Evolutionary conservation across 2,888 invertebrate genomes (phyloP), one percentile per base, ranked within the genome.

Genomic region (Cacoxenus indagator): DNA sequence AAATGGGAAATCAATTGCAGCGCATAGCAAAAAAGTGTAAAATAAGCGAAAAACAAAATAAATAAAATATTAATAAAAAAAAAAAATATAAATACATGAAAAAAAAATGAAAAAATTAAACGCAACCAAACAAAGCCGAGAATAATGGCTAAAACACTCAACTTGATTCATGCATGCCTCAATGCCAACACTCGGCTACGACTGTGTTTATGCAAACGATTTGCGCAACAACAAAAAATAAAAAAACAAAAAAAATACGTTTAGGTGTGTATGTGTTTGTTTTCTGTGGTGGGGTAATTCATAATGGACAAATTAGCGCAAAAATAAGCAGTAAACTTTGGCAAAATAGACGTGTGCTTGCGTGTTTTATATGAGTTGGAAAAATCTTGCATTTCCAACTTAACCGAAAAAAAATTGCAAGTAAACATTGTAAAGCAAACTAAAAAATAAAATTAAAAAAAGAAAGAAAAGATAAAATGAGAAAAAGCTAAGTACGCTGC

Each of bases 1-100:
- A 43, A 61, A 43, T 24, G 37, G 57, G 29, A 57, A 67, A 48
- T 29, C 24, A 59, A 73, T 64, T 73, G 67, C 67, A 57, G 65
- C 31, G 64, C 54, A 73, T 70, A 74, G 76, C 71, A 69, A 75
- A 73, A 54, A 75, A 67, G 31, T 45, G 17, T 27, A 17, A 55
- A 37, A 55, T 37, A 17, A 37, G 17, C 17, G 26, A 51, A 65
- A 65, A 65, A 54, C 9, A 17, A 64, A 64, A 24, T 48, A 31
- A 37, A 54, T 11, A 54, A n/a, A 54, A 37, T 19, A 43, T 19
- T 22, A 43, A 17, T 51, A 4, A 26, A 48, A 48, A 17, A 29
- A 43, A 61, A 17, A 31, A 64, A 46, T 27, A 11, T 19, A 11
- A 46, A 11, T 59, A 67, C 45, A 26, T n/a, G 14, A 24, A 57